Percentiles rank a stretch among this genome's conserved stretches.
Evolutionary conservation across 2,888 invertebrate genomes (phyloP).

Genomic region (Megastigmus dorsalis): DNA sequence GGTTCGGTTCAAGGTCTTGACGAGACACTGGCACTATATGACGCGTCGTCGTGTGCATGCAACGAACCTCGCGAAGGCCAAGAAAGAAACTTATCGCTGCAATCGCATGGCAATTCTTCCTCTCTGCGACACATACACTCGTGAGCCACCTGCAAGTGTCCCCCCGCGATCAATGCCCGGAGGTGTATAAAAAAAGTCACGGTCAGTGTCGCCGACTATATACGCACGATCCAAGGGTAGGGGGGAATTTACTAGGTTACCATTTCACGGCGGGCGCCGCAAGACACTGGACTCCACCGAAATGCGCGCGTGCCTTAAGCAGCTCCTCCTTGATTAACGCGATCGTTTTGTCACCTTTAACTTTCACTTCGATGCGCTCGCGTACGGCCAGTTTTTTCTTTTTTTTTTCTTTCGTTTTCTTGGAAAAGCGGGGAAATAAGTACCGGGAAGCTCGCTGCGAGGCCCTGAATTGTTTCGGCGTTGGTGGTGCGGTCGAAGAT

Average conservation of each 20-base stretch:
- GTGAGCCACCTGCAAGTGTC: no score
- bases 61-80: constrained; percentile 7
- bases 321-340: constrained; percentile 13
- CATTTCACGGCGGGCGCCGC: constrained; percentile 54
- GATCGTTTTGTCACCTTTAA: constrained; percentile 11
- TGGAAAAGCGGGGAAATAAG: no score
- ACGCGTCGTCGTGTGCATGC: no score
- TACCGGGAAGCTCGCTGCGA: no score
- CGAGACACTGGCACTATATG: not conserved
- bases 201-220: constrained; percentile 62
- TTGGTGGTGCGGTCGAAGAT: no score
- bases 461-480: no score
- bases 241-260: constrained; percentile 67
- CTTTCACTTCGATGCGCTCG: constrained; percentile 28
- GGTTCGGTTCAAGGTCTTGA: not conserved
- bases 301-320: constrained; percentile 11
- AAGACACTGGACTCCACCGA: no score
- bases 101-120: constrained; percentile 1
- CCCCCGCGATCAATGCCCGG: constrained; percentile 54
- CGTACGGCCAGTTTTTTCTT: no score
- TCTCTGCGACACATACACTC: constrained; percentile 29
- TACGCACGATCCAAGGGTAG: constrained; percentile 57
- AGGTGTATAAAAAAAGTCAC: constrained; percentile 60
- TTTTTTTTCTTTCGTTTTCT: not conserved
- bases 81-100: constrained; percentile 23